These are phyloP conservation scores for Phyllostomus hastatus DNA, from an alignment of 2,113 vertebrate genomes.

Conservation along the genomic window DNA sequence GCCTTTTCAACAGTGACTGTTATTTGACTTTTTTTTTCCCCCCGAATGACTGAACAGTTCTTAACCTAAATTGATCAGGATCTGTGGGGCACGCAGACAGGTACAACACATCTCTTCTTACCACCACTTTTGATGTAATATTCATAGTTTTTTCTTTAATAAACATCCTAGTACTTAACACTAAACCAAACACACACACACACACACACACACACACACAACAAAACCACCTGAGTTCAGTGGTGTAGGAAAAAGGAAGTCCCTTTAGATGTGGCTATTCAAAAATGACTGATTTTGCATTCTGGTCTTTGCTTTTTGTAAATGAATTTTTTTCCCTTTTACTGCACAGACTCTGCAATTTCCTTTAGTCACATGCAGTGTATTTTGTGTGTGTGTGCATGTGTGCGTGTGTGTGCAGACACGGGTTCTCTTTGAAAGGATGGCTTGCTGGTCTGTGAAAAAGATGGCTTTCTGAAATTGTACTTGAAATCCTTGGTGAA, in stretches of 20 bases:
- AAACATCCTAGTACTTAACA: constrained; percentile 31
- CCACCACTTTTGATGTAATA: constrained; percentile 58
- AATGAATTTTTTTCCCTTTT: not conserved
- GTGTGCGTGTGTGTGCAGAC: not conserved
- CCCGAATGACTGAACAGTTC: constrained; percentile 63
- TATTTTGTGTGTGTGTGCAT: constrained; percentile 9
- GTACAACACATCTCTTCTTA: constrained; percentile 49
- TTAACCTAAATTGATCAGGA: constrained; percentile 62
- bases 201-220: not conserved
- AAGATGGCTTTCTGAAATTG: constrained; percentile 69
- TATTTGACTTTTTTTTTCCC: constrained; percentile 45
- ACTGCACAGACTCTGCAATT: constrained; percentile 41
- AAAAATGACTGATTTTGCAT: constrained; percentile 67
- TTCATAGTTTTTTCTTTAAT: not conserved
- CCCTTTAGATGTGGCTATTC: constrained; percentile 70
- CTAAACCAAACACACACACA: not conserved
- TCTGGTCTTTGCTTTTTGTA: constrained; percentile 64
- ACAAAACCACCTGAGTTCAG: constrained; percentile 24
- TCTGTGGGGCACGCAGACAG: constrained; percentile 65
- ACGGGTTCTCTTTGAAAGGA: constrained; percentile 7
- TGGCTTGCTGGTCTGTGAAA: constrained; percentile 55
- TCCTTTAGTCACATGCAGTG: constrained; percentile 51
- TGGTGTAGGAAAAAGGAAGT: constrained; percentile 70
- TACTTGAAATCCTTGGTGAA: constrained; percentile 57
- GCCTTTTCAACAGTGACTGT: constrained; percentile 52